Percentiles rank a stretch among this genome's conserved stretches.
phyloP scores from a whole-genome alignment of 2,888 invertebrate genomes.

The Protonemura montana region DNA sequence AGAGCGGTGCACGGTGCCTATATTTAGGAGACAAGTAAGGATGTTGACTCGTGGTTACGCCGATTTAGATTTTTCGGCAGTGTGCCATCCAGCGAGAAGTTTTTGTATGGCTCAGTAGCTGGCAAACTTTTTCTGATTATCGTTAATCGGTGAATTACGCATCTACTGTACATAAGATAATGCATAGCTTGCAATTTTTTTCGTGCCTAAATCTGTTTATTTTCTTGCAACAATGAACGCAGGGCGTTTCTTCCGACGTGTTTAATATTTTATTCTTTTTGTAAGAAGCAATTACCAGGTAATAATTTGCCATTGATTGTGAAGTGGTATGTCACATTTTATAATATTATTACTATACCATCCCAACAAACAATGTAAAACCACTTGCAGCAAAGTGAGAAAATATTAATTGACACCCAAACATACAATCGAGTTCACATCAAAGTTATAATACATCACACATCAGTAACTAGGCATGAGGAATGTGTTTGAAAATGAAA shows the following conservation, averaged over 20 bases:
- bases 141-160: neutral
- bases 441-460: no score
- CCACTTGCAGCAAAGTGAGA: no score
- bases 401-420: no score
- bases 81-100: neutral
- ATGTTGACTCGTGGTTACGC: neutral
- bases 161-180: neutral
- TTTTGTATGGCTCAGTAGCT: neutral
- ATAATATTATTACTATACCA: neutral
- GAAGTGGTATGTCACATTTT: neutral
- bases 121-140: neutral
- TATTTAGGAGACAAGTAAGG: slow-evolving; percentile 12
- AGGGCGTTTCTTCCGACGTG: neutral
- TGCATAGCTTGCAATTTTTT: neutral
- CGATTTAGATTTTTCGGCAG: slow-evolving; percentile 7
- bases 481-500: neutral
- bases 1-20: neutral
- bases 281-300: neutral
- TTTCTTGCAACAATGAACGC: neutral
- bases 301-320: neutral
- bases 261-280: neutral
- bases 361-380: no score
- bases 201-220: neutral
- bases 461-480: no score
- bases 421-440: no score